These are phyloP conservation scores for Aphis gossypii DNA, from an alignment of 1,140 invertebrate species.

Conservation along the genomic window DNA sequence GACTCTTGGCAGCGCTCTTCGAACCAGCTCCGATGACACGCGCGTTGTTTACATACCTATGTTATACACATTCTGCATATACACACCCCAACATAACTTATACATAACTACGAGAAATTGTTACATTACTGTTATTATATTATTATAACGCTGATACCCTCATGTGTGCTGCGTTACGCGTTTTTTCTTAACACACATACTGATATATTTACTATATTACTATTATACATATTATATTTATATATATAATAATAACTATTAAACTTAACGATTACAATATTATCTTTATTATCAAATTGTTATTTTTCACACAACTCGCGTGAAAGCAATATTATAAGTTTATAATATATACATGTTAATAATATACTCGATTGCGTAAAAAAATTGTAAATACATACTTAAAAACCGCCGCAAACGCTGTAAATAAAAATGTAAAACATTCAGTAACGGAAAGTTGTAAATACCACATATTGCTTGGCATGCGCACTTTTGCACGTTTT, in stretches of 20 bases:
- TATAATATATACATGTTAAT: not conserved
- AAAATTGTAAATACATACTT: not conserved
- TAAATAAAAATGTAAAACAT: constrained; percentile 43
- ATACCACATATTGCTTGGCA: constrained; percentile 38
- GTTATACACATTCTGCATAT: not conserved
- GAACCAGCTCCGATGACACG: not conserved
- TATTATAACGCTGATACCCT: not conserved
- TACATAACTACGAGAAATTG: not conserved
- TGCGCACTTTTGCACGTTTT: constrained; percentile 34
- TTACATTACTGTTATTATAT: not conserved
- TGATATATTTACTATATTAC: not conserved
- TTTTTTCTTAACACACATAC: not conserved
- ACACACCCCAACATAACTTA: not conserved
- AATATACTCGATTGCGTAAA: not conserved
- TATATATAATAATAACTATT: not conserved
- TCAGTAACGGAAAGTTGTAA: constrained; percentile 34
- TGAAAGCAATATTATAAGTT: not conserved
- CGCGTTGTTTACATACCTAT: not conserved
- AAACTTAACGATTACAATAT: not conserved
- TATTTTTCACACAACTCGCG: not conserved
- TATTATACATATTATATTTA: not conserved
- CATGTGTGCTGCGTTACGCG: not conserved
- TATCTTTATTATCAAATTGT: not conserved
- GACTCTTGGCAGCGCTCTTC: not conserved
- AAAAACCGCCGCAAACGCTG: not conserved